Conservation (phyloP, 2,888 invertebrate genomes). For the Ophioninae sp. region DNA sequence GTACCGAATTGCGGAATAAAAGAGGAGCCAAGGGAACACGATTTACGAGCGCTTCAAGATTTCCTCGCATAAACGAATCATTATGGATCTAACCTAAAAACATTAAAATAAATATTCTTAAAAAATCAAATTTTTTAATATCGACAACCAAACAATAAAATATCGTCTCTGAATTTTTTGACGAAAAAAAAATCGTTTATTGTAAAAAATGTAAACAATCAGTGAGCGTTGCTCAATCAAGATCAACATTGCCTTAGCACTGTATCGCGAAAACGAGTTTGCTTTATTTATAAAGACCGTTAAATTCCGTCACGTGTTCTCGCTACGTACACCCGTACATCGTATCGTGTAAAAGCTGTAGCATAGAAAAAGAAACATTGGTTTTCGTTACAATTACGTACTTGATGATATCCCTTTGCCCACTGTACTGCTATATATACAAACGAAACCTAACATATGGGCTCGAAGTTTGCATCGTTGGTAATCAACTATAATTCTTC, state of each 20-base stretch:
- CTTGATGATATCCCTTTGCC: constrained; percentile 48
- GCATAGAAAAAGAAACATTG: constrained; percentile 60
- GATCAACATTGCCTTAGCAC: constrained; percentile 30
- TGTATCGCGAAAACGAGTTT: constrained; percentile 31
- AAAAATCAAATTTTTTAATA: no score
- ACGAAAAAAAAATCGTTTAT: constrained; percentile 54
- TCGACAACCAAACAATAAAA: neutral
- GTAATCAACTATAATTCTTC: no score
- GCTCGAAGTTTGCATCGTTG: no score
- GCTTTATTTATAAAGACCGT: constrained; percentile 31
- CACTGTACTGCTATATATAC: constrained; percentile 34
- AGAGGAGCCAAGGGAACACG: constrained; percentile 83
- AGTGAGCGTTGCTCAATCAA: constrained; percentile 34
- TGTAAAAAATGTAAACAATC: constrained; percentile 62
- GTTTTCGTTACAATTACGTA: constrained; percentile 55
- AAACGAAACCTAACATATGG: neutral
- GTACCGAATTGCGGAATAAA: constrained; percentile 84
- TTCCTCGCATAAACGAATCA: constrained; percentile 67
- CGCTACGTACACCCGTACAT: constrained; percentile 22
- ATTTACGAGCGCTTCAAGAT: constrained; percentile 74
- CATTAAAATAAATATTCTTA: constrained; percentile 4
- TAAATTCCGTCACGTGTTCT: constrained; percentile 32
- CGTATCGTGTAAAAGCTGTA: constrained; percentile 58
- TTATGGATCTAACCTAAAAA: neutral
- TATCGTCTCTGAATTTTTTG: constrained; percentile 12